A percentile compares a stretch with the other conserved stretches of the same genome.
phyloP scores from a whole-genome alignment of 2,888 invertebrate genomes.

The Oscheius sp. region DNA sequence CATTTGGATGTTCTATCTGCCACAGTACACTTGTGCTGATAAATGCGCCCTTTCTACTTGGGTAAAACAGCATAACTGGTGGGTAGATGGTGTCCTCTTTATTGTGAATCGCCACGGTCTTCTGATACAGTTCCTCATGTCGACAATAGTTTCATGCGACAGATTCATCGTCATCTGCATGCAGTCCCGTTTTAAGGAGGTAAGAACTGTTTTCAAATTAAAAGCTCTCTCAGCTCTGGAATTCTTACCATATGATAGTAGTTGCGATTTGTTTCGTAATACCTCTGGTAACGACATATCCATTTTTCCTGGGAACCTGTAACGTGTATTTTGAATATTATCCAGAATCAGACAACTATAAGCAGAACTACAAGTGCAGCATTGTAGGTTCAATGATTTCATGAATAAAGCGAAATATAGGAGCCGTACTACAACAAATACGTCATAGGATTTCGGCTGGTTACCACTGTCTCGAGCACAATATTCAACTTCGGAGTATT shows the following conservation, averaged over 20 bases:
- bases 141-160: background rate
- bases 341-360: background rate
- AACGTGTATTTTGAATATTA: background rate
- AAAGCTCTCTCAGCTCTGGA: background rate
- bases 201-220: too few relatives aligned
- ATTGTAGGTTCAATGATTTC: background rate
- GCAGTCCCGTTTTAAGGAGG: background rate
- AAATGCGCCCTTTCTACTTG: background rate
- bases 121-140: background rate
- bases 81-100: background rate
- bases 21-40: background rate
- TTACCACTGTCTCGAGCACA: background rate
- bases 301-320: background rate
- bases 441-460: background rate
- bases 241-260: background rate
- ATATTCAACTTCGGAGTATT: constrained; percentile 4
- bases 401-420: background rate
- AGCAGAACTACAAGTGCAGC: background rate
- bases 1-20: background rate
- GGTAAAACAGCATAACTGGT: background rate
- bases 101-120: background rate
- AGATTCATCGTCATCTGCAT: constrained; percentile 11
- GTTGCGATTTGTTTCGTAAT: background rate
- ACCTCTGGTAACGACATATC: background rate
- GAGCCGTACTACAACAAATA: background rate